Evolutionary conservation across 2,888 invertebrate genomes (phyloP).

Genomic region (Trisateles emortualis): DNA sequence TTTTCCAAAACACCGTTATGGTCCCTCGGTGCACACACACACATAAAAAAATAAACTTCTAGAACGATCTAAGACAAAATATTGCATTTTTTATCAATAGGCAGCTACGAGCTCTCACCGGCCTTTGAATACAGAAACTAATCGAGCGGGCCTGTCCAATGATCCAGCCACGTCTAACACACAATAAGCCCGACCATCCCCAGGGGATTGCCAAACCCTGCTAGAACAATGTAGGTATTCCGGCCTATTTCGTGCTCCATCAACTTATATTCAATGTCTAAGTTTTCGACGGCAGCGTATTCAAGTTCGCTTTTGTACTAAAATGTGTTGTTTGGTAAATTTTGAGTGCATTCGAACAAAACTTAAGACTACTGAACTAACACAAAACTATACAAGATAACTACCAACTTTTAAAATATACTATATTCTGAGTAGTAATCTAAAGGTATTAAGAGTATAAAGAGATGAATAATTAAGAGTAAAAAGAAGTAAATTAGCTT

Average conservation of each 20-base stretch:
- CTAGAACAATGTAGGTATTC: conserved; percentile 54
- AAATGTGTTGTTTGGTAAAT: neutral
- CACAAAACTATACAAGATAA: too few species aligned
- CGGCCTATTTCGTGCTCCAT: conserved; percentile 37
- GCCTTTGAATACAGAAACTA: conserved; percentile 52
- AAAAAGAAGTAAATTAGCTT: too few species aligned
- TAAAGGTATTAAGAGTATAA: too few species aligned
- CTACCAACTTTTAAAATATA: too few species aligned
- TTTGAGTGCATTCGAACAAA: neutral
- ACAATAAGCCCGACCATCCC: conserved; percentile 57
- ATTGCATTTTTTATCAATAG: neutral
- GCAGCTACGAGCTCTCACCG: conserved; percentile 6
- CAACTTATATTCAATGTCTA: conserved; percentile 28
- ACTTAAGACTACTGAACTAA: too few species aligned
- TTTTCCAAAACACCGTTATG: too few species aligned
- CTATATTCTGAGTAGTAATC: too few species aligned
- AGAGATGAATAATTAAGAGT: too few species aligned
- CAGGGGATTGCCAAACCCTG: conserved; percentile 48
- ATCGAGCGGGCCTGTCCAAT: conserved; percentile 51
- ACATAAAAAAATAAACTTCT: neutral
- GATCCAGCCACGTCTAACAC: conserved; percentile 49
- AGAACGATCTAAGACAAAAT: neutral
- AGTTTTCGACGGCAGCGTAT: conserved; percentile 14
- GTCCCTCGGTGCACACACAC: too few species aligned
- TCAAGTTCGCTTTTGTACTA: conserved; percentile 7